phyloP scores from a whole-genome alignment of 2,888 invertebrate species.

The Tiliacea citrago region DNA sequence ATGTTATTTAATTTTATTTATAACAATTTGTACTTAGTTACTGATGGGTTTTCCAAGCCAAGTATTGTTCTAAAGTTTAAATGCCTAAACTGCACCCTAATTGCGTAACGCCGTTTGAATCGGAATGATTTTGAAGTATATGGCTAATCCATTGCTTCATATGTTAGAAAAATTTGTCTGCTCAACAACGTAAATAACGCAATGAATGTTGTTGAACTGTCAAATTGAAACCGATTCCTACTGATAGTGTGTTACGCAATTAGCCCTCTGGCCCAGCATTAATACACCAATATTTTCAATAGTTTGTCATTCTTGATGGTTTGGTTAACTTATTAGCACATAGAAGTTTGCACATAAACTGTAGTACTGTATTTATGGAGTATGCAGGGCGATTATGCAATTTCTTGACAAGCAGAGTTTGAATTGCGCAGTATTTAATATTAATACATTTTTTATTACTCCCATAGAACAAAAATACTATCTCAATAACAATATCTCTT shows the following conservation, averaged over 20 bases:
- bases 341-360: not conserved
- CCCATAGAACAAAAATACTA: slow-evolving; percentile 23
- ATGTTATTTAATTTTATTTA: not conserved
- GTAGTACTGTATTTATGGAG: too few relatives aligned
- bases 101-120: too few relatives aligned
- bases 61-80: not conserved
- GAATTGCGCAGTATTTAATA: slow-evolving; percentile 6
- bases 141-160: too few relatives aligned
- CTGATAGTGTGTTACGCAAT: too few relatives aligned
- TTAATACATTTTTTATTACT: not conserved
- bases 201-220: too few relatives aligned
- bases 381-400: not conserved
- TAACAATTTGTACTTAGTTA: not conserved
- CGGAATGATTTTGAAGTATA: too few relatives aligned
- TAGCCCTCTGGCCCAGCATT: not conserved
- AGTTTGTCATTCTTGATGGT: not conserved
- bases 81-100: too few relatives aligned
- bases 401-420: not conserved
- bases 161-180: too few relatives aligned
- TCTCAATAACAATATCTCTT: slow-evolving; percentile 51
- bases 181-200: too few relatives aligned
- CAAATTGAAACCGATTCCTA: too few relatives aligned
- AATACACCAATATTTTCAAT: not conserved
- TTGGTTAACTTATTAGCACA: not conserved
- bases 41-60: not conserved